Base-by-base conservation (phyloP, 2,888 invertebrate species). In the Allolobophora icterica region DNA sequence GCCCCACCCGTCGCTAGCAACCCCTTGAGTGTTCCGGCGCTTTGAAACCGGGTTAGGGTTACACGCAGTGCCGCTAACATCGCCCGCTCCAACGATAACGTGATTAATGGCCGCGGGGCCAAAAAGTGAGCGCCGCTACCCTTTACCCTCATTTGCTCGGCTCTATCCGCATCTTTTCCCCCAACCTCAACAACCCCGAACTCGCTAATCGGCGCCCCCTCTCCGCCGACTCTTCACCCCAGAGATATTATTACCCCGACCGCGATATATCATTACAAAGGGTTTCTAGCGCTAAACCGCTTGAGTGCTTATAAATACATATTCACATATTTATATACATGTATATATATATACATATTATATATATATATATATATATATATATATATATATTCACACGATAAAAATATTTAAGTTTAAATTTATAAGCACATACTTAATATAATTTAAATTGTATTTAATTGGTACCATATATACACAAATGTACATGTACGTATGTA, bases 1-100 rank as follows among this genome's bases (percentile, higher is more conserved):
- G n/a, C 71, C 71, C 71, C 71, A n/a, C 71, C 71, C 71, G 71
- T 71, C 30, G 71, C 71, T n/a, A 8, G 71, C 71, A 71, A 71
- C 71, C 71, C 71, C 71, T 71, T 71, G 71, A 71, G 71, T 71
- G 71, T 2, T 11, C 71, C 71, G 71, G 30, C 71, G 71, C 71
- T 71, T 71, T 71, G 71, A 71, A 71, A 71, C 71, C 71, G n/a
- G 71, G 71, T n/a, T 71, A 71, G 71, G n/a, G 71, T 71, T 71
- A 71, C 71, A 71, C 4, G 52, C 52, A 3, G 52, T 5, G 52
- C 52, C 71, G 71, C 52, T 71, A 71, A n/a, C 30, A 71, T 71
- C 71, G 71, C 71, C 71, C 71, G 71, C 71, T 71, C 30, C 71
- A 71, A 71, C 71, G 71, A 71, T 71, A 71, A 71, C 6, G 71